A percentile compares a stretch with the other conserved stretches of the same genome.
These are phyloP conservation scores for Sceloporus tristichus DNA, from an alignment of 2,113 vertebrate species.

Conservation along the genomic window DNA sequence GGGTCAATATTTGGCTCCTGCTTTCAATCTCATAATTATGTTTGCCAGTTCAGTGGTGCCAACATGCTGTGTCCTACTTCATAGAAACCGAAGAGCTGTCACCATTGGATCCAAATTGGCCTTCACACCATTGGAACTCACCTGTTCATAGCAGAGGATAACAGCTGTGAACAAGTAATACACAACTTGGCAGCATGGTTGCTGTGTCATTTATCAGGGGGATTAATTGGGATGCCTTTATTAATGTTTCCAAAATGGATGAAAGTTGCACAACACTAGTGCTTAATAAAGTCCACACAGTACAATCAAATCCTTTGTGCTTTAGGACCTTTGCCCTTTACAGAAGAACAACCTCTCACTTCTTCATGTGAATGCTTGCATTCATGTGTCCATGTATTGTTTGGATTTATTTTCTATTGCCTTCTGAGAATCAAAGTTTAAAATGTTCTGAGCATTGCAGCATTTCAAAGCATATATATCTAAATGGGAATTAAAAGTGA, in stretches of 20 bases:
- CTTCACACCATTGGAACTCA: conserved; percentile 30
- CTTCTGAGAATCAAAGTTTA: not conserved
- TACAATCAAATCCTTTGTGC: not conserved
- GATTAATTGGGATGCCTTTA: not conserved
- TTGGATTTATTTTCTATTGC: not conserved
- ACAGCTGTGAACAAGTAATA: not conserved
- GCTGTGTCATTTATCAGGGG: not conserved
- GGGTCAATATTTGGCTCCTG: not conserved
- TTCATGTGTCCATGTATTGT: not conserved
- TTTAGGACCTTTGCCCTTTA: not conserved
- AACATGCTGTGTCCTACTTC: not conserved
- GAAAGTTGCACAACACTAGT: not conserved
- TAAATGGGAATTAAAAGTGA: too few relatives aligned
- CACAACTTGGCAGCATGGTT: not conserved
- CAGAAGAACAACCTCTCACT: not conserved
- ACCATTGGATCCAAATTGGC: not conserved
- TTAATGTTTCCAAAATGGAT: not conserved
- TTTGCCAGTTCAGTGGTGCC: conserved; percentile 19
- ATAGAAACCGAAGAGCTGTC: conserved; percentile 27
- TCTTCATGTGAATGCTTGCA: not conserved
- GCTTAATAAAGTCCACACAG: not conserved
- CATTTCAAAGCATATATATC: not conserved
- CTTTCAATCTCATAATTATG: not conserved
- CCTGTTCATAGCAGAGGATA: not conserved
- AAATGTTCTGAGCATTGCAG: not conserved